A percentile compares a stretch with the other conserved stretches of the same genome.
phyloP scores from a whole-genome alignment of 2,888 invertebrate species.

The Conops quadrifasciatus region DNA sequence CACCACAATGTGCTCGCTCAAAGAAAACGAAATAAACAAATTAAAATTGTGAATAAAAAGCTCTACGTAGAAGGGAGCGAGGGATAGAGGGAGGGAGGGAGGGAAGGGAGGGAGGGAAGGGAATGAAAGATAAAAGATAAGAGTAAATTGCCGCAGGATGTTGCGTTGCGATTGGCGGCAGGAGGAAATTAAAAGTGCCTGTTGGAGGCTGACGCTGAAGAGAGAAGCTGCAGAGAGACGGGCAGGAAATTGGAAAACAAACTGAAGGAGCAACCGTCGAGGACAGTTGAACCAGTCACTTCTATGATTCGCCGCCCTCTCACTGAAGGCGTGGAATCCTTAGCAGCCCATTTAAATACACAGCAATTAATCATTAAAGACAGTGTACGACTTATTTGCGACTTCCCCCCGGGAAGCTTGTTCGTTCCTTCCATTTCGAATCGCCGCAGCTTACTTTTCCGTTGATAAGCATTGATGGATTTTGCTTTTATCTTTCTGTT shows the following conservation, averaged over 20 bases:
- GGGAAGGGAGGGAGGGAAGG: neutral
- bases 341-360: conserved; percentile 22
- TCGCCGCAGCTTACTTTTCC: neutral
- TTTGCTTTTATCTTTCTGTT: neutral
- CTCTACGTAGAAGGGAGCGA: neutral
- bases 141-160: conserved; percentile 7
- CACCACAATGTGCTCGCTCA: too few species aligned
- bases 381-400: conserved; percentile 16
- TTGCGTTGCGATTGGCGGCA: conserved; percentile 2
- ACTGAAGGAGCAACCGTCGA: neutral
- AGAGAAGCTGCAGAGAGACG: neutral
- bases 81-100: neutral
- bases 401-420: neutral
- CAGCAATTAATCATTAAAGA: conserved; percentile 31
- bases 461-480: neutral
- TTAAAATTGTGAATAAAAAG: too few species aligned
- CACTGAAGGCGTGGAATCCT: neutral
- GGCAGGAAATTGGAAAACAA: conserved; percentile 21
- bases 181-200: neutral
- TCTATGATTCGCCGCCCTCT: neutral
- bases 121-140: conserved; percentile 1
- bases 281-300: neutral
- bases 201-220: too few species aligned
- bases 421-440: neutral
- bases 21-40: too few species aligned